Evolutionary conservation across 2,888 invertebrate species (phyloP).

Genomic region (Pristionchus arcanus): DNA sequence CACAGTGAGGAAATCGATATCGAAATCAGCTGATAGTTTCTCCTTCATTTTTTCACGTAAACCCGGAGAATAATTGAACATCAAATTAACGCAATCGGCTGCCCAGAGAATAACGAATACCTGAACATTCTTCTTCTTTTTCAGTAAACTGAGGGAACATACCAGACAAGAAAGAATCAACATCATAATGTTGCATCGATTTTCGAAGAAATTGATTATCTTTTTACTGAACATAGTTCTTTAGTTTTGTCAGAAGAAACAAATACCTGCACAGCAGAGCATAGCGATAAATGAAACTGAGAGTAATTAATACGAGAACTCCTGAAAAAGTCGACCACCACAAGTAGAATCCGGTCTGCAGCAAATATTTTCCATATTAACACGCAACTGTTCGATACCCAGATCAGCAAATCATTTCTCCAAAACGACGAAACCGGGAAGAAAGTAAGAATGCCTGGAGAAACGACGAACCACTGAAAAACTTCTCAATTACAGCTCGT

Average conservation of each 20-base stretch:
- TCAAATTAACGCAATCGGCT: neutral
- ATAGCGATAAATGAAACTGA: neutral
- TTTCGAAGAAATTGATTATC: neutral
- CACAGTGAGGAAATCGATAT: neutral
- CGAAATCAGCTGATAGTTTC: neutral
- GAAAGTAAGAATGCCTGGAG: neutral
- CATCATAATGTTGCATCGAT: neutral
- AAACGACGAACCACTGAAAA: neutral
- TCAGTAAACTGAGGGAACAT: neutral
- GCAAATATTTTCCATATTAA: too few species aligned
- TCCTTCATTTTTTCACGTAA: constrained; percentile 8
- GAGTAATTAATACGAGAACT: neutral
- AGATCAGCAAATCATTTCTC: neutral
- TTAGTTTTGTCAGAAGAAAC: neutral
- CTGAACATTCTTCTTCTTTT: neutral
- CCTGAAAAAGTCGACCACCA: neutral
- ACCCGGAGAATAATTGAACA: constrained; percentile 14
- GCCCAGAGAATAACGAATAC: neutral
- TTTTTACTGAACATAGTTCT: neutral
- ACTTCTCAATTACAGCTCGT: neutral
- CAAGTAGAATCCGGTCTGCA: neutral
- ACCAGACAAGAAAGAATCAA: neutral
- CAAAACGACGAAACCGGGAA: neutral
- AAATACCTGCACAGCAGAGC: neutral
- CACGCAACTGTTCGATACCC: neutral